phyloP scores from a whole-genome alignment of 2,113 vertebrate species.

The Ginglymostoma cirratum region DNA sequence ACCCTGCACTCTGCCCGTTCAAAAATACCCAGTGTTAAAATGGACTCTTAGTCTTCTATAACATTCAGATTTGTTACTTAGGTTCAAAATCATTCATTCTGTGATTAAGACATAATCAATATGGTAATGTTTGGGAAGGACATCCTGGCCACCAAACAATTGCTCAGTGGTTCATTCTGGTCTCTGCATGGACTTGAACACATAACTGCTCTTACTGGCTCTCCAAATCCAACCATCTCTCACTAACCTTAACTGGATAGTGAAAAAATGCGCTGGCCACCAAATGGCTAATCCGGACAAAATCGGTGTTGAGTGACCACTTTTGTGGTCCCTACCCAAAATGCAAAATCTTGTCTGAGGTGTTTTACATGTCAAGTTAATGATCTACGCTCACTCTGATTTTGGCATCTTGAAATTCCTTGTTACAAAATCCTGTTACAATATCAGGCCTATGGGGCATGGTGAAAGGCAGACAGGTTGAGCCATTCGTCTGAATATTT shows the following conservation, averaged over 20 bases:
- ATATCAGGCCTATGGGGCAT: neutral
- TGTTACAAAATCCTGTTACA: neutral
- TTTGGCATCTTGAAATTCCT: neutral
- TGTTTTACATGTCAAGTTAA: neutral
- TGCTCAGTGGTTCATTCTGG: neutral
- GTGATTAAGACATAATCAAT: neutral
- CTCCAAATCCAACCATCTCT: no score
- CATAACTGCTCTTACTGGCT: no score
- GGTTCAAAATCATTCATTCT: neutral
- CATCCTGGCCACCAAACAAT: neutral
- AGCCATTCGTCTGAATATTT: neutral
- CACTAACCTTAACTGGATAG: no score
- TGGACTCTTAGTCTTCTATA: neutral
- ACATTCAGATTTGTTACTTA: neutral
- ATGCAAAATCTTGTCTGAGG: no score
- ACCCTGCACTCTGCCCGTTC: no score
- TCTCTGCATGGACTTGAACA: neutral
- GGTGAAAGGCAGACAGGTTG: neutral
- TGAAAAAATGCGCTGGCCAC: no score
- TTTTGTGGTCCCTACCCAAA: no score
- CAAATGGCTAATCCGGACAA: no score
- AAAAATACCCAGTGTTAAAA: neutral
- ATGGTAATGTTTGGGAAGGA: neutral
- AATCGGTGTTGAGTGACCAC: no score
- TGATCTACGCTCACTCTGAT: neutral